Base-by-base conservation (phyloP, 2,888 invertebrate genomes). In the Pseudanteris insignis region DNA sequence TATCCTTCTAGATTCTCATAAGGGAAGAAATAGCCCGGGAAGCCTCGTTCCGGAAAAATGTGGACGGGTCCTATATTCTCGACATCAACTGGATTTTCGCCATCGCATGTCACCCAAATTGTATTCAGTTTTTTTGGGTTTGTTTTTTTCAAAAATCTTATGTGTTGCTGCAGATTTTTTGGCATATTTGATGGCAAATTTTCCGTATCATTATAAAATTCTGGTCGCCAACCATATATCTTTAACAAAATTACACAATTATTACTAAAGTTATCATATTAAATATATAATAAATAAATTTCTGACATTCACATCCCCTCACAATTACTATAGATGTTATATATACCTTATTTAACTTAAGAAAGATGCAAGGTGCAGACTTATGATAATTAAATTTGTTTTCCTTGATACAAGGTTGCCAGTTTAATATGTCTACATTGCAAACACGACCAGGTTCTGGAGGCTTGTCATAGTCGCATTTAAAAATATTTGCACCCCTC, bases 61-160 rank as follows among this genome's bases (percentile, higher is more conserved):
- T 86, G 83, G 62, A 96, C 84, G 1, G 89, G 88, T 0, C 96
- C 96, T 64, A 96, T 86, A 80, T 94, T 92, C 81, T 97, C 96
- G 57, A 89, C 84, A 81, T 96, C 96, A 0, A 92, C 91, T 0
- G 94, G 91, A 81, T 92, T 93, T 84, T 96, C 96, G 34, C 97
- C 97, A 71, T 92, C 89, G 78, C 97, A 98, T 3, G 92, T 90
- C 8, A 97, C 87, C 90, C 95, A 96, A 66, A 96, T 86, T 70
- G 91, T 92, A 74, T 91, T 88, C 63, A 90, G 81, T 87, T 91
- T 75, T 12, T 81, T 81, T 51, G 70, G 65, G 57, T 69, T 74
- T 18, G 73, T 83, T 72, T 76, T 81, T 70, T 81, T 84, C 67
- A 83, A 82, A 28, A 83, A 82, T 21, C 76, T 80, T 70, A 93